phyloP scores from a whole-genome alignment of 2,888 invertebrate genomes.

The Standfussiana lucernea region DNA sequence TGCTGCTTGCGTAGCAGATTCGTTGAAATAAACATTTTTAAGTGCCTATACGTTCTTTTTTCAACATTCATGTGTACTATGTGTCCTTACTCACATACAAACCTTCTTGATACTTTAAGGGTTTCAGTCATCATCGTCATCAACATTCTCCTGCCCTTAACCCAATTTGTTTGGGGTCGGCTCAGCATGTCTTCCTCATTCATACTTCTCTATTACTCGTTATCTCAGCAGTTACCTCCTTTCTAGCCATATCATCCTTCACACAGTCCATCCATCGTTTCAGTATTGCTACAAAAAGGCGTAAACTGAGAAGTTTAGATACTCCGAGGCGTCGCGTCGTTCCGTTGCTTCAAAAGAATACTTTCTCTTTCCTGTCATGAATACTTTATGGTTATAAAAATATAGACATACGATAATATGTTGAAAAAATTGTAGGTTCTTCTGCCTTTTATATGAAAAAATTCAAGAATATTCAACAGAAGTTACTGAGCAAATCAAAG shows the following conservation, averaged over 20 bases:
- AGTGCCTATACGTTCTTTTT: fast-evolving
- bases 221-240: too few species aligned
- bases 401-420: neutral
- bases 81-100: neutral
- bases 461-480: neutral
- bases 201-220: too few species aligned
- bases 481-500: neutral
- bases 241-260: too few species aligned
- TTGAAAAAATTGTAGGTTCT: neutral
- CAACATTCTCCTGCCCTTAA: too few species aligned
- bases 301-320: too few species aligned
- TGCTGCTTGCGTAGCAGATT: neutral
- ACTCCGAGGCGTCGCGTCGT: neutral
- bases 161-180: too few species aligned
- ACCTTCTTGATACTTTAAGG: neutral
- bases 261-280: too few species aligned
- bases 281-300: neutral
- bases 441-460: neutral
- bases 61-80: neutral
- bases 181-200: too few species aligned
- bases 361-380: neutral
- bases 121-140: too few species aligned
- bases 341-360: neutral
- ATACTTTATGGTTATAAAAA: neutral
- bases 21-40: neutral